Evolutionary conservation across 2,888 invertebrate species (phyloP).

Genomic region (Nezara viridula): DNA sequence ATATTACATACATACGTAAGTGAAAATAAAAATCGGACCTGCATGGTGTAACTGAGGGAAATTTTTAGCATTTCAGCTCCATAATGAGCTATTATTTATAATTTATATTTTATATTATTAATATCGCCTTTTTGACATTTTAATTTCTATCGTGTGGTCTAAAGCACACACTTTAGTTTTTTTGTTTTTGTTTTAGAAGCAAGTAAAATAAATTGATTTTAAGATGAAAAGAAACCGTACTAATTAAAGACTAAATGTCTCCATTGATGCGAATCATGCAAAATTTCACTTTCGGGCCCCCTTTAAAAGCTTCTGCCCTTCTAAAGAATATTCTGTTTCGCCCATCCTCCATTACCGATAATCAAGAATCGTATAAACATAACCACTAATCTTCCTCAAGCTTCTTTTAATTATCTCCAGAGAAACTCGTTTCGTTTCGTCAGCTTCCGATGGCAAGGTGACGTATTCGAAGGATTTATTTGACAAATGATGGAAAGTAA

Average conservation of each 20-base stretch:
- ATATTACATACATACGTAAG: no score
- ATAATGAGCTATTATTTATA: no score
- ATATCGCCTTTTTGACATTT: no score
- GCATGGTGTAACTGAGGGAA: no score
- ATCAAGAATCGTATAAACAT: slow-evolving; percentile 2
- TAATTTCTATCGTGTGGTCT: no score
- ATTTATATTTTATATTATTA: no score
- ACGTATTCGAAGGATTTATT: not conserved
- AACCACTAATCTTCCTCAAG: not conserved
- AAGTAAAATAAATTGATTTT: no score
- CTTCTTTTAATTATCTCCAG: not conserved
- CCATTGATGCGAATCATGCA: not conserved
- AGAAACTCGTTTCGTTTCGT: not conserved
- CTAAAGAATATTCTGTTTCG: not conserved
- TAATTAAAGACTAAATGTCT: not conserved
- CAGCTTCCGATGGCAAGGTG: not conserved
- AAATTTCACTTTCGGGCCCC: not conserved
- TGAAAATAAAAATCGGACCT: no score
- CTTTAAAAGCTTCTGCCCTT: not conserved
- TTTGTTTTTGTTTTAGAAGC: no score
- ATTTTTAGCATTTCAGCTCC: no score
- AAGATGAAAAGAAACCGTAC: not conserved
- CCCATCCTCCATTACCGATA: not conserved
- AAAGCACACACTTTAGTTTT: no score
- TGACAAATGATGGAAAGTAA: slow-evolving; percentile 15